A percentile compares a stretch with the other conserved stretches of the same genome.
Conservation (phyloP, 2,888 invertebrate species). For the Xestobium rufovillosum region DNA sequence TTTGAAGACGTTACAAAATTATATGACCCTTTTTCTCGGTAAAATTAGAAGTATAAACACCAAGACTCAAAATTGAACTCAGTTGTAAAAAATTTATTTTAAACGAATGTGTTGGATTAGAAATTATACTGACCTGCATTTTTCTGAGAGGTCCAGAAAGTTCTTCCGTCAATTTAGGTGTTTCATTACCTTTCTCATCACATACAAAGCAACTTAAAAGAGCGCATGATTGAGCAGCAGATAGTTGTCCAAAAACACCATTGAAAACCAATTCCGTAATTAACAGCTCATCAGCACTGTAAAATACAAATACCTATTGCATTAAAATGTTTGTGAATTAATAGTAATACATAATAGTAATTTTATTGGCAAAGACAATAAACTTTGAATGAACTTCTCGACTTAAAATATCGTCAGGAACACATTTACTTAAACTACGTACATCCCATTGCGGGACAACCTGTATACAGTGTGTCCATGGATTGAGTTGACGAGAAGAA, state of each 20-base stretch:
- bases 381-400: no score
- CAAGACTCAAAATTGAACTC: no score
- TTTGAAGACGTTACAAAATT: no score
- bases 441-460: no score
- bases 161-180: constrained; percentile 73
- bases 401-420: no score
- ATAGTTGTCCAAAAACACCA: constrained; percentile 85
- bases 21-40: no score
- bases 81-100: no score
- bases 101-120: no score
- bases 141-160: constrained; percentile 80
- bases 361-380: constrained; percentile 2
- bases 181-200: constrained; percentile 81
- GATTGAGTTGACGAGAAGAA: no score
- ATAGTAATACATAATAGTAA: constrained; percentile 4
- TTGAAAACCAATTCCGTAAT: constrained; percentile 98
- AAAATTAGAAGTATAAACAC: no score
- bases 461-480: no score
- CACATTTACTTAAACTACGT: no score
- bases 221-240: constrained; percentile 74
- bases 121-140: constrained; percentile 66
- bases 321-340: constrained; percentile 3
- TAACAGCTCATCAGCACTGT: constrained; percentile 86
- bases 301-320: constrained; percentile 20
- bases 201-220: constrained; percentile 88